These are phyloP conservation scores for Diplolepis rosae DNA, from an alignment of 2,888 invertebrate species.

Conservation along the genomic window DNA sequence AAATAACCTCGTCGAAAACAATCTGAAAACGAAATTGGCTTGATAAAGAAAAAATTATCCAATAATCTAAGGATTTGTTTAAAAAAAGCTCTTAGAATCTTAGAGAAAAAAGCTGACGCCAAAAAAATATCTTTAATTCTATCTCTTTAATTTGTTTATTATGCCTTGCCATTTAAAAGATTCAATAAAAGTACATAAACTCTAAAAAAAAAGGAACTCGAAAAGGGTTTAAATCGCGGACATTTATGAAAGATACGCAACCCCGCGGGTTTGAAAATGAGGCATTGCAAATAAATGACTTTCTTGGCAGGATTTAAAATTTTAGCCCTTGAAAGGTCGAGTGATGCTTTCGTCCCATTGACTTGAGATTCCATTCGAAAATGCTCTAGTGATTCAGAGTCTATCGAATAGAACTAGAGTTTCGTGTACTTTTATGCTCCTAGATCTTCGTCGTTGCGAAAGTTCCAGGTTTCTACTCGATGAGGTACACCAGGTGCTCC, in stretches of 20 bases:
- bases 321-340: slow-evolving; percentile 16
- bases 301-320: background rate
- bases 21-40: background rate
- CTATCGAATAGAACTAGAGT: slow-evolving; percentile 28
- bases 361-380: slow-evolving; percentile 7
- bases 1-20: background rate
- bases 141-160: background rate
- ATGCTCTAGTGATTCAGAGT: slow-evolving; percentile 21
- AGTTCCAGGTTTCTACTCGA: slow-evolving; percentile 28
- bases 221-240: background rate
- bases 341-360: slow-evolving; percentile 6
- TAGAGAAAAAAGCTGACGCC: too few relatives aligned
- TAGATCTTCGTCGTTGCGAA: slow-evolving; percentile 20
- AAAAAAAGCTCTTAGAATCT: background rate
- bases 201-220: background rate
- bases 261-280: background rate
- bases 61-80: background rate
- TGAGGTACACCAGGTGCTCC: slow-evolving; percentile 24
- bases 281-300: background rate
- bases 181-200: background rate
- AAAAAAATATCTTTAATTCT: background rate
- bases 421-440: slow-evolving; percentile 28
- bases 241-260: slow-evolving; percentile 26
- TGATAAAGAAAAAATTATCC: background rate
- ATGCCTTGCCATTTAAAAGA: background rate